These are phyloP conservation scores for Trissoscelio sp. DNA, from an alignment of 2,888 invertebrate species.

Conservation along the genomic window DNA sequence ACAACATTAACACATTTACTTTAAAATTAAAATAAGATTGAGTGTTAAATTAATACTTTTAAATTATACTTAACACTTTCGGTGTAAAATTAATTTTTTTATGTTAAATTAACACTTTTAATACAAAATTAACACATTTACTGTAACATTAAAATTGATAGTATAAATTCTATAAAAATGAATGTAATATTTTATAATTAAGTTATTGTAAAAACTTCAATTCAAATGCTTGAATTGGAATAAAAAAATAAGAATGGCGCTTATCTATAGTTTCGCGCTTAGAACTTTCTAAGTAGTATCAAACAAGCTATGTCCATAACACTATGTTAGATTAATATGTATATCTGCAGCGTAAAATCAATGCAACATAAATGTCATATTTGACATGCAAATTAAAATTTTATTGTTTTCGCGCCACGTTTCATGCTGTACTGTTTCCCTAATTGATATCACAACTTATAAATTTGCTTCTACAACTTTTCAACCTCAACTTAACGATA, in stretches of 20 bases:
- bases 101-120: too few species aligned
- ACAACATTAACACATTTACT: too few species aligned
- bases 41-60: too few species aligned
- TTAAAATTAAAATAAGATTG: too few species aligned
- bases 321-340: slow-evolving; percentile 8
- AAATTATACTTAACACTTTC: too few species aligned
- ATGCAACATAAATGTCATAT: slow-evolving; percentile 40
- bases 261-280: slow-evolving; percentile 24
- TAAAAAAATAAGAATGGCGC: neutral
- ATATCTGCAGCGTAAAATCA: slow-evolving; percentile 37
- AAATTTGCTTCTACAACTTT: neutral
- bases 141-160: too few species aligned
- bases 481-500: too few species aligned
- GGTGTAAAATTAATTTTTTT: too few species aligned
- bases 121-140: too few species aligned
- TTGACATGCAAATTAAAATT: slow-evolving; percentile 39
- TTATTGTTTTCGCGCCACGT: slow-evolving; percentile 29
- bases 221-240: neutral
- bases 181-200: too few species aligned
- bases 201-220: too few species aligned
- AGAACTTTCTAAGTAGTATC: slow-evolving; percentile 8
- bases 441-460: neutral
- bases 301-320: slow-evolving; percentile 22
- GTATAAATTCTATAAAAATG: too few species aligned
- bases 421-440: neutral